Evolutionary conservation across 2,113 vertebrate genomes (phyloP), one percentile per base, ranked within the genome.

Genomic region (Grus americana): DNA sequence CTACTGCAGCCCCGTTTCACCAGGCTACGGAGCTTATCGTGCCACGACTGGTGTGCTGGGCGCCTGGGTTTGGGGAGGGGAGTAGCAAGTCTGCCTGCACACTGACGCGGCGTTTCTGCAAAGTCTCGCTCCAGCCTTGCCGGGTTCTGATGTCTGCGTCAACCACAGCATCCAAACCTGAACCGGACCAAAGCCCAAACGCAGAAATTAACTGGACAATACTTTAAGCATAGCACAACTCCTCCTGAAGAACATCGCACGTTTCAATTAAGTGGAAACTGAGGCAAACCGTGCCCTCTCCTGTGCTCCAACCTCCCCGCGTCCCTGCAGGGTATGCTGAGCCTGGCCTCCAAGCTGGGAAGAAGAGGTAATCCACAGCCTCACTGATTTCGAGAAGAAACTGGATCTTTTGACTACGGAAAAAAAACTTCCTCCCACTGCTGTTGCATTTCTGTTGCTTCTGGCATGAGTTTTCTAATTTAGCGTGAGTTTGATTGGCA

Each of bases 31-130:
- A 57, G 27, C 27, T 57, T 5, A 2, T 6, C 2, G 15, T 30
- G 19, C 55, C 38, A 7, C 55, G 5, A 17, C 29, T 23, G 8
- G 29, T 34, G 9, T 4, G n/a, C 44, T 26, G 38, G 55, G 49
- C 36, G 24, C 7, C 18, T 16, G 36, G 34, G 44, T 21, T 14
- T 9, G 54, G 5, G 36, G 15, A 23, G 46, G 29, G 30, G 3
- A 50, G 42, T 2, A 29, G 38, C 32, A 20, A 23, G 26, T 9
- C 52, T 44, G 59, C 22, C 13, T 11, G 12, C 52, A 54, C 24
- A 4, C 6, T 15, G 62, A 10, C 2, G 0, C 1, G 30, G 18
- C 8, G 42, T 10, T 52, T 24, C 26, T 44, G 24, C 63, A 32
- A 36, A 24, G 32, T 9, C 71, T 46, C 2, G 1, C 36, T 21